Percentiles rank a stretch among this genome's conserved stretches.
phyloP scores from a whole-genome alignment of 2,797 vertebrate species.

The Centroberyx gerrardi region DNA sequence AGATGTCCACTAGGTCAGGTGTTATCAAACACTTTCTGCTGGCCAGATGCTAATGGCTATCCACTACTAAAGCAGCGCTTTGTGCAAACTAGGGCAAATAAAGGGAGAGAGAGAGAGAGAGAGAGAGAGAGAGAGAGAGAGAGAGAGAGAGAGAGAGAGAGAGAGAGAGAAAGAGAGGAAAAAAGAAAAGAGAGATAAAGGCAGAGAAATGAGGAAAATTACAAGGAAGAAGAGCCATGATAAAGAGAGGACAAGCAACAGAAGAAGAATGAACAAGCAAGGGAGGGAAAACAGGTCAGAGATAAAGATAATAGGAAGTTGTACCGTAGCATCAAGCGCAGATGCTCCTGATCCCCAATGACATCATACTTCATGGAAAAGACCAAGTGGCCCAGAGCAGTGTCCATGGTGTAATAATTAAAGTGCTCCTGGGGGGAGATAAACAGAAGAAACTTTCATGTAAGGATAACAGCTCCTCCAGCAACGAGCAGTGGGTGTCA shows the following conservation, averaged over 20 bases:
- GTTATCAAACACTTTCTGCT: background rate
- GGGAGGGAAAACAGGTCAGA: slow-evolving; percentile 30
- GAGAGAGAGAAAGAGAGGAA: background rate
- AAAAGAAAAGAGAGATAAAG: slow-evolving; percentile 11
- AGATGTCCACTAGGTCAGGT: slow-evolving; percentile 1
- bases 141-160: slow-evolving; percentile 15
- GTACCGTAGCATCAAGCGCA: slow-evolving; percentile 94
- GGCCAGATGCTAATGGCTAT: slow-evolving; percentile 1
- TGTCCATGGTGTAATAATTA: slow-evolving; percentile 97
- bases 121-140: slow-evolving; percentile 21
- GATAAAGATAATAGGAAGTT: slow-evolving; percentile 41
- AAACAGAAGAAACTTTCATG: slow-evolving; percentile 49
- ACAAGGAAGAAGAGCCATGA: background rate
- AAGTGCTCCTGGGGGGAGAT: slow-evolving; percentile 93
- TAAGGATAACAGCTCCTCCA: slow-evolving; percentile 24
- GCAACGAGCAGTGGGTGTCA: slow-evolving; percentile 22
- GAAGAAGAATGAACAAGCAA: background rate
- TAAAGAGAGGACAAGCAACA: background rate
- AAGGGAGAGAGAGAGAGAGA: background rate
- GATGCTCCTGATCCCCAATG: slow-evolving; percentile 96
- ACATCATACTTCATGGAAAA: slow-evolving; percentile 98
- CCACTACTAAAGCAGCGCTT: background rate
- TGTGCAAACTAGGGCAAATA: background rate
- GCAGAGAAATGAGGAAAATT: background rate
- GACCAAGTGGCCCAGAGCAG: slow-evolving; percentile 92